phyloP scores from a whole-genome alignment of 2,113 vertebrate genomes.

The Oryzias curvinotus region DNA sequence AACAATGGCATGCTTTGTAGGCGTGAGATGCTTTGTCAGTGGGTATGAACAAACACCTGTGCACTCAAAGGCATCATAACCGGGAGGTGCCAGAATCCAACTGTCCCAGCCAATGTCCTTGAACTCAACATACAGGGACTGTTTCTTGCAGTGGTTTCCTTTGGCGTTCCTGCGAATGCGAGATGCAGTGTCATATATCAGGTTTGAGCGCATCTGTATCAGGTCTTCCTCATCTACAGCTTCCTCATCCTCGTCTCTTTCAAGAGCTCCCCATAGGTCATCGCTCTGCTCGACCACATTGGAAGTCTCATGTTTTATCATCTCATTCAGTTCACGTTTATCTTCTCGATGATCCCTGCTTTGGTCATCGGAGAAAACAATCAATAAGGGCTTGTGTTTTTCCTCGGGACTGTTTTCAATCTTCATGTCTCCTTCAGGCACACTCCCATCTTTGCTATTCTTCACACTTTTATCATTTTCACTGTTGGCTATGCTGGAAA shows the following conservation, averaged over 20 bases:
- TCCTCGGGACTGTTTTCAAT: slow-evolving; percentile 87
- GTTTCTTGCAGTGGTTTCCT: slow-evolving; percentile 93
- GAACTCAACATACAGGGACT: slow-evolving; percentile 92
- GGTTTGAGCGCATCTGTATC: slow-evolving; percentile 93
- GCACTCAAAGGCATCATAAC: slow-evolving; percentile 95
- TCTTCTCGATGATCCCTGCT: slow-evolving; percentile 85
- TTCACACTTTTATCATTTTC: slow-evolving; percentile 35
- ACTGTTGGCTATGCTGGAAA: slow-evolving; percentile 77
- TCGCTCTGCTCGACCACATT: slow-evolving; percentile 72
- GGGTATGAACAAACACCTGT: slow-evolving; percentile 89
- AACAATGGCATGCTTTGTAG: slow-evolving; percentile 94
- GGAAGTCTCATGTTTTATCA: slow-evolving; percentile 89
- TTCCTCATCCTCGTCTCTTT: slow-evolving; percentile 56
- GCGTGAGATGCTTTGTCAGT: slow-evolving; percentile 90
- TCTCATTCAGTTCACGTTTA: slow-evolving; percentile 88
- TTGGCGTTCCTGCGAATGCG: slow-evolving; percentile 93
- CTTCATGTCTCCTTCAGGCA: slow-evolving; percentile 79
- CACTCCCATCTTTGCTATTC: slow-evolving; percentile 60
- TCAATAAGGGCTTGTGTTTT: slow-evolving; percentile 88
- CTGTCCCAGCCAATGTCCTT: slow-evolving; percentile 99
- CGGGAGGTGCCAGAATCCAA: slow-evolving; percentile 92
- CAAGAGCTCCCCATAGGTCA: slow-evolving; percentile 58
- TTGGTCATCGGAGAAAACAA: slow-evolving; percentile 95
- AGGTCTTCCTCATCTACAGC: slow-evolving; percentile 87
- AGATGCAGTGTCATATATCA: slow-evolving; percentile 92